phyloP scores from a whole-genome alignment of 2,113 vertebrate genomes.

The Colossoma macropomum region DNA sequence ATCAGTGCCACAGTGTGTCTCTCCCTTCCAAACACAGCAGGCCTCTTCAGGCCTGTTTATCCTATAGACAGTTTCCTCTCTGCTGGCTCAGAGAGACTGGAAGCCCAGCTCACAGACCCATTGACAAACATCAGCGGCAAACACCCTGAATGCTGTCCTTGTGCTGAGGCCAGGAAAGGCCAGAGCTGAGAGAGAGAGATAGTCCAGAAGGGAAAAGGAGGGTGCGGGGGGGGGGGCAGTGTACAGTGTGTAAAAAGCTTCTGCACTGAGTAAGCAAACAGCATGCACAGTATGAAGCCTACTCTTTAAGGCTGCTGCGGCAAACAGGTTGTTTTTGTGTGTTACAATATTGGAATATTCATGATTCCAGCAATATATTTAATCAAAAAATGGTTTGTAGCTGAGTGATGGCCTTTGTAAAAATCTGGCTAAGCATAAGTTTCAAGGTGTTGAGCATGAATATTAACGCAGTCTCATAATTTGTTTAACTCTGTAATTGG shows the following conservation, averaged over 20 bases:
- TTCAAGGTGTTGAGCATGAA: too few relatives aligned
- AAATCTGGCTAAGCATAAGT: too few relatives aligned
- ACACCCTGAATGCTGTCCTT: conserved; percentile 64
- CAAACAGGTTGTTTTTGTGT: neutral
- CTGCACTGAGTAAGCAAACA: neutral
- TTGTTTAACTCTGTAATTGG: too few relatives aligned
- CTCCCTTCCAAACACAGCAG: conserved; percentile 32
- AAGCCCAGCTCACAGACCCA: conserved; percentile 49
- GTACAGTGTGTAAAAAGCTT: neutral
- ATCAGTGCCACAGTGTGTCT: conserved; percentile 41
- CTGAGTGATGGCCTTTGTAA: too few relatives aligned
- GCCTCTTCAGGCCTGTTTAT: conserved; percentile 38
- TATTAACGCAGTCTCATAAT: too few relatives aligned
- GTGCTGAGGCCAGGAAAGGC: conserved; percentile 58
- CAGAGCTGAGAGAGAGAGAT: conserved; percentile 67
- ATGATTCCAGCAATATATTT: neutral
- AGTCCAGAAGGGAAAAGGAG: conserved; percentile 54
- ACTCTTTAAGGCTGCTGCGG: neutral
- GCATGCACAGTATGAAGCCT: neutral
- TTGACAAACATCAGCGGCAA: conserved; percentile 45
- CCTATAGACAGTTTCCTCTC: conserved; percentile 35
- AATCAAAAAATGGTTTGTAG: neutral
- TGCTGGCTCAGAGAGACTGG: conserved; percentile 43
- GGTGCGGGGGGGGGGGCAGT: conserved; percentile 29
- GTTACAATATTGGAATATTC: neutral